Evolutionary conservation across 2,888 invertebrate genomes (phyloP), one percentile per base, ranked within the genome.

Genomic region (Epinotia brunnichana): DNA sequence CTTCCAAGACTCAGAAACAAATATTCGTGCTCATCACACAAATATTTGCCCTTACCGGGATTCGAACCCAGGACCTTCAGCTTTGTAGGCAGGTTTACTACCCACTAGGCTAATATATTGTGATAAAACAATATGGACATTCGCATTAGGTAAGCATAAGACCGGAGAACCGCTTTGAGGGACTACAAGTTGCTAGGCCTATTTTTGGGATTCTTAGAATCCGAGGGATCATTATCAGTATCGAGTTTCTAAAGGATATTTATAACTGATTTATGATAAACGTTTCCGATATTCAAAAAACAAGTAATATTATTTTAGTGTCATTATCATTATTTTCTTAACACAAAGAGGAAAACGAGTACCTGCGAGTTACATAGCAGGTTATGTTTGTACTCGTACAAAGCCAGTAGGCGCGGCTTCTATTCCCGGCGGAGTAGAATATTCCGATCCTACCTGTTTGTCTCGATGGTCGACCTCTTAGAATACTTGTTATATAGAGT

Each of bases 361-460:
- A 13, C 41, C 51, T 29, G 29, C 21, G 13, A 29, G 48, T 11
- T 17, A 48, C 62, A n/a, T 17, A 29, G 17, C 51, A 63, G 48
- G 13, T 13, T 35, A 9, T 64, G 53, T 64, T 64, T 64, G 35
- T 15, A n/a, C n/a, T n/a, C n/a, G n/a, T n/a, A 54, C 29, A 64
- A 4, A 10, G 39, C 41, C 9, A 60, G 60, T 60, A 57, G 35
- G 35, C 24, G 24, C 2, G 29, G 53, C 19, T 53, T 54, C 3
- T 54, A 54, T 54, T 54, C 64, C 64, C 53, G 11, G 4, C 11
- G 51, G 53, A 57, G 57, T 11, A 51, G n/a, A 48, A 61, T 39
- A 64, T 35, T 64, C 21, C 39, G 3, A 3, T 39, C 21, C 53
- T 41, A 10, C 48, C 62, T 63, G 53, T 64, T 64, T 64, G 39